phyloP scores from a whole-genome alignment of 2,888 invertebrate genomes.

The Merodon equestris region DNA sequence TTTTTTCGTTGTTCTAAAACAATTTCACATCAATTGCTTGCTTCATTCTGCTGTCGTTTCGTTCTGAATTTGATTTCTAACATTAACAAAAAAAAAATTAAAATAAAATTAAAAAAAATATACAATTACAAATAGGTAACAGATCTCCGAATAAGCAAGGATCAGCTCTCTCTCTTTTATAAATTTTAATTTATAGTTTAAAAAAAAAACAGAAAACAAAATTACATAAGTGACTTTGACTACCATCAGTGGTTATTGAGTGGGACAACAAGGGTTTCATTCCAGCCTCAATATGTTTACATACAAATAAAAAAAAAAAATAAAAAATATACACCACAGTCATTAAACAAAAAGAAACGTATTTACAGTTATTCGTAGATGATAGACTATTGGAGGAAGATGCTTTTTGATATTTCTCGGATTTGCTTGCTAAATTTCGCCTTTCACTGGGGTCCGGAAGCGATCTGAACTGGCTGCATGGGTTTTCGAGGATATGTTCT shows the following conservation, averaged over 20 bases:
- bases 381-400: constrained; percentile 22
- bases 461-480: neutral
- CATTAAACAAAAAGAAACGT: constrained; percentile 49
- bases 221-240: constrained; percentile 69
- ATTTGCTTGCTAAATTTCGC: neutral
- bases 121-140: constrained; percentile 70
- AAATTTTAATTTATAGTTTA: constrained; percentile 43
- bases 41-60: neutral
- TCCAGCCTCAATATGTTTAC: constrained; percentile 65
- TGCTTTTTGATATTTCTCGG: neutral
- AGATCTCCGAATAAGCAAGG: constrained; percentile 70
- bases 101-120: constrained; percentile 45
- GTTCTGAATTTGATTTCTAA: constrained; percentile 9
- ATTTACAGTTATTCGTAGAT: constrained; percentile 65
- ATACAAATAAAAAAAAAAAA: constrained; percentile 41
- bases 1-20: constrained; percentile 23
- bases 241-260: constrained; percentile 68
- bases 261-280: constrained; percentile 29
- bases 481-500: too few relatives aligned
- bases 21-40: constrained; percentile 57
- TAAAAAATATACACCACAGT: constrained; percentile 58
- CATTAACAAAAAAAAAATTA: constrained; percentile 52
- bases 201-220: constrained; percentile 43
- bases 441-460: constrained; percentile 14
- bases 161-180: constrained; percentile 61